Conservation (phyloP, 2,797 vertebrate species). For the Dermochelys coriacea region DNA sequence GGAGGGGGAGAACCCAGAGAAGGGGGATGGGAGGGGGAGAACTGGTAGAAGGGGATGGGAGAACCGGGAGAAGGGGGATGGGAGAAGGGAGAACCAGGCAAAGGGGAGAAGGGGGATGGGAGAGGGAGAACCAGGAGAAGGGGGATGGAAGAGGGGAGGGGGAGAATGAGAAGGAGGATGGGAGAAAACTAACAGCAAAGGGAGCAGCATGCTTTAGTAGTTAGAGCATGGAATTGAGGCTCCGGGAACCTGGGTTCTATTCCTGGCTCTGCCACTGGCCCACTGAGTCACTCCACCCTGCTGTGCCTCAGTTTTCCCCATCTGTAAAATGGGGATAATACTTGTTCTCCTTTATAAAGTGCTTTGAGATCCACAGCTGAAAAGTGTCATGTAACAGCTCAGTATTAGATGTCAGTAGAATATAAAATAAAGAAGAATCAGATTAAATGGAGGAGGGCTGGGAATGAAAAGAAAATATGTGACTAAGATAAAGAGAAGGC, state of each 20-base stretch:
- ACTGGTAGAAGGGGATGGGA: too few relatives aligned
- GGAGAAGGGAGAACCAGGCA: conserved; percentile 23
- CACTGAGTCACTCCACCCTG: neutral
- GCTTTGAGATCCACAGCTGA: neutral
- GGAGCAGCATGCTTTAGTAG: neutral
- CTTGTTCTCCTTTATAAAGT: neutral
- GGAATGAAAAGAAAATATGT: neutral
- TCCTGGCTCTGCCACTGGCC: neutral
- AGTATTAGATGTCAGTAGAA: neutral
- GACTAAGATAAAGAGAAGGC: neutral
- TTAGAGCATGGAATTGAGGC: neutral
- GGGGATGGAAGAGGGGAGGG: neutral
- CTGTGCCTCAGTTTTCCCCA: neutral
- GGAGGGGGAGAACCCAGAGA: neutral
- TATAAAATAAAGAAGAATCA: neutral
- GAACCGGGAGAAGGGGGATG: conserved; percentile 8
- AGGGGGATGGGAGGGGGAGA: neutral
- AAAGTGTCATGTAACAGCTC: neutral
- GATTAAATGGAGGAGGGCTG: neutral
- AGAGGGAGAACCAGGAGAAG: neutral
- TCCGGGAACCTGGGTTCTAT: neutral
- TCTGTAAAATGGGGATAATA: neutral
- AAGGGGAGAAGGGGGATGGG: neutral
- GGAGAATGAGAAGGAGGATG: neutral
- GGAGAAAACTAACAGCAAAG: neutral